Evolutionary conservation across 1,140 invertebrate species (phyloP).

Genomic region (Acyrthosiphon pisum): DNA sequence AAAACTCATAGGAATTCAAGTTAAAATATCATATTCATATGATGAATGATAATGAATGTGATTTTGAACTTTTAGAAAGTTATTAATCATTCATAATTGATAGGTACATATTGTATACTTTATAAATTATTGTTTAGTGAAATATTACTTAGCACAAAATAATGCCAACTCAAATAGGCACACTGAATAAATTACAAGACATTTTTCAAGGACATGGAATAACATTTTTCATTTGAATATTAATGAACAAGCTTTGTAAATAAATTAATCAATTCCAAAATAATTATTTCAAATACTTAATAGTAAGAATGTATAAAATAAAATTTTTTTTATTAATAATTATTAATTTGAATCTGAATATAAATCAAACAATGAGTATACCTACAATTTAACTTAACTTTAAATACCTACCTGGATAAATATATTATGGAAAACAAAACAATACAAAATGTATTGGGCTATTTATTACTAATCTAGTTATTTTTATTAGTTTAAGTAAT

Average conservation of each 20-base stretch:
- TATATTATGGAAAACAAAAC: too few relatives aligned
- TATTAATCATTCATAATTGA: not conserved
- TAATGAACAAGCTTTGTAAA: slow-evolving; percentile 5
- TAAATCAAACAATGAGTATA: not conserved
- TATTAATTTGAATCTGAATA: not conserved
- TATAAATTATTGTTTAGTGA: not conserved
- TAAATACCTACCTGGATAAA: not conserved
- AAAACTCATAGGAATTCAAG: not conserved
- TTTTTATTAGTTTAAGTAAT: too few relatives aligned
- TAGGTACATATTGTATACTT: not conserved
- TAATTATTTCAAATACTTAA: slow-evolving; percentile 12
- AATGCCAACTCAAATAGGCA: not conserved
- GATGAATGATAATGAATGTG: not conserved
- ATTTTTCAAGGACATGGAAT: slow-evolving; percentile 39
- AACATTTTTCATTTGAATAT: slow-evolving; percentile 47
- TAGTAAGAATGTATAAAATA: not conserved
- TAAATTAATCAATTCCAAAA: slow-evolving; percentile 25
- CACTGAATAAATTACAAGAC: slow-evolving; percentile 44
- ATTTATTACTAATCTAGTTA: too few relatives aligned
- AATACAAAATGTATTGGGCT: too few relatives aligned
- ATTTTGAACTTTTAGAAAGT: not conserved
- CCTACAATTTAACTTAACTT: not conserved
- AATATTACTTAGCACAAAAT: not conserved
- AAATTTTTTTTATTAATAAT: not conserved
- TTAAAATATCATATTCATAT: not conserved